Evolutionary conservation across 2,888 invertebrate genomes (phyloP).

Genomic region (Caenorhabditis zanzibari): DNA sequence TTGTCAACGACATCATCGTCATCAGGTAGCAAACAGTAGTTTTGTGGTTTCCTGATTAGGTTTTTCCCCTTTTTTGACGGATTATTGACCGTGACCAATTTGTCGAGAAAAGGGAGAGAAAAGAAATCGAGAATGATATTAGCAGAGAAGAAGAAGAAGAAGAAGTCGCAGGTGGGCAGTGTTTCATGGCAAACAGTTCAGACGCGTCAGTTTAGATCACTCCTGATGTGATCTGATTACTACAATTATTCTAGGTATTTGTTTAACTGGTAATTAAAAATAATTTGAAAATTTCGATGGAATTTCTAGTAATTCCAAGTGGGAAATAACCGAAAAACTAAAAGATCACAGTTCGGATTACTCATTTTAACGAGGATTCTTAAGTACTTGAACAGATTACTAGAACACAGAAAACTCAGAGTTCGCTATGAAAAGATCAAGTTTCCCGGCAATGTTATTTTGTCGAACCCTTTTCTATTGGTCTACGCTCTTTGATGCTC

Average conservation of each 20-base stretch:
- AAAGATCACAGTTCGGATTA: slow-evolving; percentile 16
- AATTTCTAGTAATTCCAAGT: background rate
- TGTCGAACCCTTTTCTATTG: no score
- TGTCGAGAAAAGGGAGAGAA: slow-evolving; percentile 14
- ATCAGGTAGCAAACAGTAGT: slow-evolving; percentile 28
- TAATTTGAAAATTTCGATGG: background rate
- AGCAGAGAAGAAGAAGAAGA: slow-evolving; percentile 13
- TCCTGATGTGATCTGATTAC: slow-evolving; percentile 48
- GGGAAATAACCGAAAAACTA: background rate
- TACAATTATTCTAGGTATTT: slow-evolving; percentile 27
- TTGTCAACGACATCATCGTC: slow-evolving; percentile 46
- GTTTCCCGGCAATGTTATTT: no score
- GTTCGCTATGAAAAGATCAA: background rate
- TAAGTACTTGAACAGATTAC: background rate
- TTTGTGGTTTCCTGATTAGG: slow-evolving; percentile 54
- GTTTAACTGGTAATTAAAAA: background rate
- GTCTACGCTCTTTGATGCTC: no score
- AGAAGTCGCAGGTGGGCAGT: no score
- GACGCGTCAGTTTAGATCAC: slow-evolving; percentile 41
- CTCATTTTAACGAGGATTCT: background rate
- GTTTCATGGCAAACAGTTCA: slow-evolving; percentile 56
- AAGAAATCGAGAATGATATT: slow-evolving; percentile 25
- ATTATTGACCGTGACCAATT: slow-evolving; percentile 60
- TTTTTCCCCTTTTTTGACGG: slow-evolving; percentile 44
- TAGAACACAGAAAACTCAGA: background rate